These are phyloP conservation scores for Megalopta genalis DNA, from an alignment of 1,140 invertebrate species.

Conservation along the genomic window DNA sequence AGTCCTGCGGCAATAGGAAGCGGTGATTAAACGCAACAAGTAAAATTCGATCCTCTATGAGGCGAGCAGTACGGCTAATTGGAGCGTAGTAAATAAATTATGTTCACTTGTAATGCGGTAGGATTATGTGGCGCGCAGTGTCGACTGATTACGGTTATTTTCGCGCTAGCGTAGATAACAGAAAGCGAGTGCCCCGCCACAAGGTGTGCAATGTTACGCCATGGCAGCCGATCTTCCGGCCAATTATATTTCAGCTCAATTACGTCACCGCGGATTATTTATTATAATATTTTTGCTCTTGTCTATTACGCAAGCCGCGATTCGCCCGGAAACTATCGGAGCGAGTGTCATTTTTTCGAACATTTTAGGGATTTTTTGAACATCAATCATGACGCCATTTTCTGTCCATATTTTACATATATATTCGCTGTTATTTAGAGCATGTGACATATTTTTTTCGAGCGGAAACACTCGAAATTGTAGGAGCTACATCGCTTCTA, in stretches of 20 bases:
- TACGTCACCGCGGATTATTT: slow-evolving; percentile 30
- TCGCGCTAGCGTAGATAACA: slow-evolving; percentile 44
- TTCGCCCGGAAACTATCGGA: not conserved
- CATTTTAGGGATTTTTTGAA: too few relatives aligned
- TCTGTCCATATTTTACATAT: too few relatives aligned
- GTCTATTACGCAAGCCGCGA: slow-evolving; percentile 12
- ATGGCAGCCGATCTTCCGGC: slow-evolving; percentile 36
- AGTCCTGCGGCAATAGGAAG: slow-evolving; percentile 44
- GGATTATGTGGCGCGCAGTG: slow-evolving; percentile 43
- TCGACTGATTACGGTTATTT: slow-evolving; percentile 59
- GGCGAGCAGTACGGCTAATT: slow-evolving; percentile 52
- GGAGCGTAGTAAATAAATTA: slow-evolving; percentile 58
- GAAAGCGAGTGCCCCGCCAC: slow-evolving; percentile 25
- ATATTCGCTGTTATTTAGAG: too few relatives aligned
- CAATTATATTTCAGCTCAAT: slow-evolving; percentile 46
- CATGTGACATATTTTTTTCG: too few relatives aligned
- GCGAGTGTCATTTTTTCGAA: too few relatives aligned
- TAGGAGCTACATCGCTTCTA: too few relatives aligned
- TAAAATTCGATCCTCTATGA: slow-evolving; percentile 57
- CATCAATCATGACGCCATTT: too few relatives aligned
- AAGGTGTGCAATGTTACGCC: slow-evolving; percentile 35
- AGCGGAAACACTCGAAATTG: too few relatives aligned
- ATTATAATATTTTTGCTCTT: slow-evolving; percentile 29
- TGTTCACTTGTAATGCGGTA: slow-evolving; percentile 53
- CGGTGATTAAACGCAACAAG: slow-evolving; percentile 59